phyloP scores from a whole-genome alignment of 1,140 invertebrate species.

The Nephila pilipes region DNA sequence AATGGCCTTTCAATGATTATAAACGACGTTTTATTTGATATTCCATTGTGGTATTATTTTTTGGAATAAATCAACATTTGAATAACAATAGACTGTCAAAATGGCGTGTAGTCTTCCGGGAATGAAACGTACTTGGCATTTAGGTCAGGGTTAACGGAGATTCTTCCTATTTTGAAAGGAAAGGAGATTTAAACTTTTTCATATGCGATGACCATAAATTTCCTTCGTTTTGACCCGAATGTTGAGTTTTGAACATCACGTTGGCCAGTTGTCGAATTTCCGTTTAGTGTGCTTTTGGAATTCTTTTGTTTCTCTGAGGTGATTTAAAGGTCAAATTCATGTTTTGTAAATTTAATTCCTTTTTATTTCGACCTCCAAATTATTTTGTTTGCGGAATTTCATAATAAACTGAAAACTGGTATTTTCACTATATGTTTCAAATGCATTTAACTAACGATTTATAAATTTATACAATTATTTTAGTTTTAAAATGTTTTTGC shows the following conservation, averaged over 20 bases:
- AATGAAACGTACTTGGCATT: neutral
- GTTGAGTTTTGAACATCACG: neutral
- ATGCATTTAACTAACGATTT: neutral
- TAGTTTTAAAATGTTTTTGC: too few species aligned
- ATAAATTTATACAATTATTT: neutral
- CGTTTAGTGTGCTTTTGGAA: neutral
- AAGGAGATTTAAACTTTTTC: slow-evolving; percentile 3
- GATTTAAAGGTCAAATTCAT: neutral
- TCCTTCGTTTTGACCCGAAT: neutral
- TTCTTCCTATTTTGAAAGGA: neutral
- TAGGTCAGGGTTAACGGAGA: slow-evolving; percentile 7
- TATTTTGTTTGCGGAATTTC: neutral
- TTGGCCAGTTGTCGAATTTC: neutral
- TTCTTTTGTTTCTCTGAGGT: neutral
- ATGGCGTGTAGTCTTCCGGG: neutral
- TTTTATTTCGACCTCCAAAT: neutral
- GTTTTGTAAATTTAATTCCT: neutral
- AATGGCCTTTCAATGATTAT: neutral
- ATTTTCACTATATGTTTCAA: neutral
- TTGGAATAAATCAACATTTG: neutral
- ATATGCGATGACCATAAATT: slow-evolving; percentile 35
- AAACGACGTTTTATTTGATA: slow-evolving; percentile 4
- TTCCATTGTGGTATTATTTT: neutral
- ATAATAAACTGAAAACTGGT: neutral
- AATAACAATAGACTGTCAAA: slow-evolving; percentile 28